Evolutionary conservation across 2,797 vertebrate species (phyloP).

Genomic region (Hafferia zeledoni): DNA sequence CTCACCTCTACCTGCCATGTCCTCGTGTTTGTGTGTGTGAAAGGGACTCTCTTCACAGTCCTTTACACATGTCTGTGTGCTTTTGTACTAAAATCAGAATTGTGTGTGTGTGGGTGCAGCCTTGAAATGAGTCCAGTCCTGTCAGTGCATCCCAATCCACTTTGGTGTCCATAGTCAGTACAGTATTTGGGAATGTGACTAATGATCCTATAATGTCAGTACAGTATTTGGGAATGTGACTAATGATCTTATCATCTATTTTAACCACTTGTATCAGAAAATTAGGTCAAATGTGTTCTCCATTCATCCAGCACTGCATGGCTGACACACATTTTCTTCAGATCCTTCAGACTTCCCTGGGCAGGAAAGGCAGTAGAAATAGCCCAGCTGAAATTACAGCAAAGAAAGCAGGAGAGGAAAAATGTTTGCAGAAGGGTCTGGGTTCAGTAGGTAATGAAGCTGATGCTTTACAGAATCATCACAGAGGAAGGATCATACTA

Average conservation of each 20-base stretch:
- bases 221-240: background rate
- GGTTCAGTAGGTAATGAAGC: background rate
- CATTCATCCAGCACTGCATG: background rate
- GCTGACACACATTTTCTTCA: background rate
- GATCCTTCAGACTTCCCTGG: background rate
- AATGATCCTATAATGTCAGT: background rate
- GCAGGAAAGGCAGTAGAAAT: background rate
- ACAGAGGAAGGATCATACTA: background rate
- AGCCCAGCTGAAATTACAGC: background rate
- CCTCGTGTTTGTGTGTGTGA: background rate
- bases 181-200: too few relatives aligned
- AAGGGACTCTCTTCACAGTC: background rate
- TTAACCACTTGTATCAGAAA: background rate
- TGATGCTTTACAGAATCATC: background rate
- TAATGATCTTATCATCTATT: background rate
- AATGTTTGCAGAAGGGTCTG: background rate
- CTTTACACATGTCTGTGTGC: fast-evolving
- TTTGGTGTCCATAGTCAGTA: background rate
- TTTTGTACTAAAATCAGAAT: background rate
- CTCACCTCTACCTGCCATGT: background rate
- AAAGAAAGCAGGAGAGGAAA: background rate
- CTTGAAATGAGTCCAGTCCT: background rate
- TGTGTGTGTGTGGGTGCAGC: background rate
- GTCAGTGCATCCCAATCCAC: background rate
- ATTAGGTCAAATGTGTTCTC: conserved; percentile 13